Evolutionary conservation across 2,797 vertebrate species (phyloP), one percentile per base, ranked within the genome.

Genomic region (Semaprochilodus insignis): DNA sequence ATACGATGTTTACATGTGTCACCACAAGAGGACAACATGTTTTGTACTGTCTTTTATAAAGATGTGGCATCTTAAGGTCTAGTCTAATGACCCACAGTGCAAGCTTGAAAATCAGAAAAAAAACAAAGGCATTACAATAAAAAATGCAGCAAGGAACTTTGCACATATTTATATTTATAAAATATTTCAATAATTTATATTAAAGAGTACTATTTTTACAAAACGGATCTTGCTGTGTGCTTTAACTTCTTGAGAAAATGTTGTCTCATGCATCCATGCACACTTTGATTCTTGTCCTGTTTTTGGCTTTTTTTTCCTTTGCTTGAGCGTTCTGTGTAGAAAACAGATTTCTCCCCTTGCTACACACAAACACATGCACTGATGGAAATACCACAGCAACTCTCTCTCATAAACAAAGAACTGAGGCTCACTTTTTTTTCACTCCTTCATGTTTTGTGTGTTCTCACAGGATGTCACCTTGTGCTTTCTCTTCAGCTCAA

Each of bases 91-190:
- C 96, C 96, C 96, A 94, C 94, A 94, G 94, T 94, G 94, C 94
- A 97, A 97, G 96, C 97, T 97, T 97, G 96, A 97, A 96, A 94
- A 95, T 93, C 96, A 93, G 93, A 92, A 94, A 93, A 31, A 92
- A 93, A 48, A 92, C 91, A 93, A 93, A 96, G 94, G 94, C 93
- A 94, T 93, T 92, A 93, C 89, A 90, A 88, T 89, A 91, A 72
- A 85, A 87, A 86, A 91, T 87, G 91, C 93, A 93, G 90, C 92
- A 96, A 93, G 95, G 95, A 95, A 96, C 95, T 95, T 99, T 99
- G 98, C 98, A 99, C 98, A 98, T 98, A 98, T 99, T 99, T 99
- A 99, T 99, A 99, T 99, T 99, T 98, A 97, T 98, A 97, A 96
- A 94, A 94, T 92, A 96, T 97, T 97, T 97, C 96, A 96, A 93